A percentile compares a stretch with the other conserved stretches of the same genome.
These are phyloP conservation scores for Taenioides sp. DNA, from an alignment of 2,797 vertebrate genomes.

Conservation along the genomic window DNA sequence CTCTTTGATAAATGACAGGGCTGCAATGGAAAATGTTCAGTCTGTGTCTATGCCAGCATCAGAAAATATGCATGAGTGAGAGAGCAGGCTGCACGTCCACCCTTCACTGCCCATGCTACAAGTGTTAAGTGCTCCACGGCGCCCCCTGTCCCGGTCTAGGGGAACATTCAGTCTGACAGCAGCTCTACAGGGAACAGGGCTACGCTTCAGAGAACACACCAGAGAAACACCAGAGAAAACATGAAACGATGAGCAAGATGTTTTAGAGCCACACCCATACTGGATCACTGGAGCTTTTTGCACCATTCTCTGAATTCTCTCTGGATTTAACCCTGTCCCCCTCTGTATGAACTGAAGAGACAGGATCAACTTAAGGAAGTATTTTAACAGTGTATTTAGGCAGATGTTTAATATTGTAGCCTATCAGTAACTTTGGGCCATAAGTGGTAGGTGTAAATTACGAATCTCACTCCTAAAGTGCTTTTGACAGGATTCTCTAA, in stretches of 20 bases:
- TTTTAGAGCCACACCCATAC: neutral
- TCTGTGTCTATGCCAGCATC: conserved; percentile 9
- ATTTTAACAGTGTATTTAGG: too few relatives aligned
- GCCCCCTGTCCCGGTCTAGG: neutral
- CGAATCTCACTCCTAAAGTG: too few relatives aligned
- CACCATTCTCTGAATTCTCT: neutral
- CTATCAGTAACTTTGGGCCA: too few relatives aligned
- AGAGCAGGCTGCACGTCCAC: conserved; percentile 16
- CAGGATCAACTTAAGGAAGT: neutral
- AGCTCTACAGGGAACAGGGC: neutral
- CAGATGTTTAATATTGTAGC: too few relatives aligned
- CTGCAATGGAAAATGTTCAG: conserved; percentile 27
- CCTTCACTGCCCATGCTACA: conserved; percentile 12
- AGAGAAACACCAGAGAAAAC: conserved; percentile 15
- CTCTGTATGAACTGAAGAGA: neutral
- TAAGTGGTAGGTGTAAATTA: too few relatives aligned
- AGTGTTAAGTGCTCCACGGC: conserved; percentile 6
- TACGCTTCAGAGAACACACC: neutral
- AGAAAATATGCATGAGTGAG: conserved; percentile 26
- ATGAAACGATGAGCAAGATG: conserved; percentile 11
- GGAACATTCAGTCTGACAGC: conserved; percentile 13
- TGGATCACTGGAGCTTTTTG: neutral
- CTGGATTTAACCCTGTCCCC: neutral
- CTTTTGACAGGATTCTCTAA: too few relatives aligned
- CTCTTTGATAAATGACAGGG: conserved; percentile 14